Conservation (phyloP, 2,113 vertebrate species). For the Melospiza georgiana region DNA sequence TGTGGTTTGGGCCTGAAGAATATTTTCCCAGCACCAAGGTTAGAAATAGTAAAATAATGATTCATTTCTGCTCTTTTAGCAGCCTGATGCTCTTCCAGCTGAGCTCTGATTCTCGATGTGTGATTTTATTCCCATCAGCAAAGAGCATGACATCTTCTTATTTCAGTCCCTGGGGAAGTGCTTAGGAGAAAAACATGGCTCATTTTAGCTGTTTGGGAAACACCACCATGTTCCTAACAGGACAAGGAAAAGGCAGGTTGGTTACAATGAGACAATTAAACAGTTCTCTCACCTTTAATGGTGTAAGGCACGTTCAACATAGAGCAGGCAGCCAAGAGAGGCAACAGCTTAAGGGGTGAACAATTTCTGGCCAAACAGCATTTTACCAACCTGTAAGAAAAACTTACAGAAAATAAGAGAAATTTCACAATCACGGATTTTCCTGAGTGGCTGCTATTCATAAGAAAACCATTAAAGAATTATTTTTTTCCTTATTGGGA, state of each 20-base stretch:
- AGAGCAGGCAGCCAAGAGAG: not conserved
- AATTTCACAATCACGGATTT: not conserved
- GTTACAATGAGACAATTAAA: not conserved
- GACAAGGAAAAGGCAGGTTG: not conserved
- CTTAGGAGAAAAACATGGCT: not conserved
- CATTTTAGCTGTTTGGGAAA: not conserved
- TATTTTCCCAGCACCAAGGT: not conserved
- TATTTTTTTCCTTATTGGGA: not conserved
- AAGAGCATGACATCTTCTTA: not conserved
- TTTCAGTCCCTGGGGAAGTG: not conserved
- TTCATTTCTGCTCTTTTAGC: slow-evolving; percentile 50
- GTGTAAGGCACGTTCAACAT: not conserved
- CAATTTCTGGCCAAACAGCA: not conserved
- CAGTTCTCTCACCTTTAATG: not conserved
- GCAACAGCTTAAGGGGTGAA: not conserved
- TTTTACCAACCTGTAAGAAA: not conserved
- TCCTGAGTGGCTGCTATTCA: not conserved
- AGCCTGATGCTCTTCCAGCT: not conserved
- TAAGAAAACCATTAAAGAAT: not conserved
- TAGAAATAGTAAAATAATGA: slow-evolving; percentile 31
- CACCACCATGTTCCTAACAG: not conserved
- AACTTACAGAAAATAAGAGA: not conserved
- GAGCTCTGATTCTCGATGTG: not conserved
- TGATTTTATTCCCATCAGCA: not conserved
- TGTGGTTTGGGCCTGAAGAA: not conserved